Base-by-base conservation (phyloP, 2,888 invertebrate species). In the Odontocolon sp. region DNA sequence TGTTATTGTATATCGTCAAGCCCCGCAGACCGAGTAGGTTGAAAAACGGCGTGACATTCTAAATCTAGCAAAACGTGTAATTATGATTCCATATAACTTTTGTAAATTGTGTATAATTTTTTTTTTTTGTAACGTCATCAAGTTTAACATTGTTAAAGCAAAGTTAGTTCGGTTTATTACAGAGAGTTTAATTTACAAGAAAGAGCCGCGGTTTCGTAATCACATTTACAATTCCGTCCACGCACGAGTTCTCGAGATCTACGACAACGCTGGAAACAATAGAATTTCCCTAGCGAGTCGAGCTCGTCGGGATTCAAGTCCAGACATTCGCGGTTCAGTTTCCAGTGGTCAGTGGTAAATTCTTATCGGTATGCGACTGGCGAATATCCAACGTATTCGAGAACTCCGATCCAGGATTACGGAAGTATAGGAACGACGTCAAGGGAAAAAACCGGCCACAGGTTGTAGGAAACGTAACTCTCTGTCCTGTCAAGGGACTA, bases 241-340 rank as follows among this genome's bases (percentile, higher is more conserved):
- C 47, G 16, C 52, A 54, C 31, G 61, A 36, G 45, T 47, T 31
- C 61, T 52, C 16, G 54, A 47, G 21, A 74, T 61, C 40, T 11
- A 33, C 38, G 21, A 38, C 54, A 26, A 61, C 45, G 42, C 47
- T 56, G 11, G 47, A 47, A 31, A 64, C 57, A 64, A 74, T 56
- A 54, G 59, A 61, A 69, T 76, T 66, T 76, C 76, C 76, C 76
- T 47, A 16, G 59, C 21, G 76, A 76, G 59, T 45, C 33, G 59
- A 14, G 31, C 64, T 70, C 70, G 45, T n/a, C 75, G 52, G 26
- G 64, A 66, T 50, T 64, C 57, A 36, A 56, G 26, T 63, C 33
- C 68, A 28, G 54, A 47, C 5, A 28, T 14, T 63, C 36, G 38
- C 36, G 50, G 42, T 76, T 70, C 52, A 36, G 59, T 66, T 69